phyloP scores from a whole-genome alignment of 2,797 vertebrate genomes.

The Lepus townsendii region DNA sequence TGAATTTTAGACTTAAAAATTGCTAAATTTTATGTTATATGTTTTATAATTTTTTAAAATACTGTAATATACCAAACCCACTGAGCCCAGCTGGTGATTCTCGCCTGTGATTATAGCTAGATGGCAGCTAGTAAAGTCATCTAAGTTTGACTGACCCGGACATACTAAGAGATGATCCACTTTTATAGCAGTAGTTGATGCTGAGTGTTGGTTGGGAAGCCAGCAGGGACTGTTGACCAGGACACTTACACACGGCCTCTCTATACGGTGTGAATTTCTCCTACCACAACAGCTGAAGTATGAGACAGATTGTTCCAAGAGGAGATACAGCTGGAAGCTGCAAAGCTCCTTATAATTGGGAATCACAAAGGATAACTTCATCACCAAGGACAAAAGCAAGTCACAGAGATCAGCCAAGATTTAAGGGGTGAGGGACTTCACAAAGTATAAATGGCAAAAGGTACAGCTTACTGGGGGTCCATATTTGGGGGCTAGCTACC shows the following conservation, averaged over 20 bases:
- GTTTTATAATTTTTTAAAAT: too few species aligned
- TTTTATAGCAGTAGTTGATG: neutral
- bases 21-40: too few species aligned
- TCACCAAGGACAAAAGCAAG: neutral
- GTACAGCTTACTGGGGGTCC: neutral
- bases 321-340: neutral
- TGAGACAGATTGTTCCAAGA: neutral
- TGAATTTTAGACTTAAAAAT: too few species aligned
- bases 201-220: neutral
- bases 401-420: neutral
- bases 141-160: neutral
- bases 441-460: neutral
- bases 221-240: neutral
- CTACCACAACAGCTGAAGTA: neutral
- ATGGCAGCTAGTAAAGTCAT: neutral
- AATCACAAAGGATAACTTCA: neutral
- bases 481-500: neutral
- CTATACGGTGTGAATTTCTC: neutral
- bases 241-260: neutral
- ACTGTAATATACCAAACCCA: too few species aligned
- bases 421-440: neutral
- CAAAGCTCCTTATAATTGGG: neutral
- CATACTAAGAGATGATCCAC: neutral
- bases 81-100: neutral
- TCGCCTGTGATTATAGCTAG: neutral